phyloP scores from a whole-genome alignment of 2,888 invertebrate species.

The Drosophila aldrichi region DNA sequence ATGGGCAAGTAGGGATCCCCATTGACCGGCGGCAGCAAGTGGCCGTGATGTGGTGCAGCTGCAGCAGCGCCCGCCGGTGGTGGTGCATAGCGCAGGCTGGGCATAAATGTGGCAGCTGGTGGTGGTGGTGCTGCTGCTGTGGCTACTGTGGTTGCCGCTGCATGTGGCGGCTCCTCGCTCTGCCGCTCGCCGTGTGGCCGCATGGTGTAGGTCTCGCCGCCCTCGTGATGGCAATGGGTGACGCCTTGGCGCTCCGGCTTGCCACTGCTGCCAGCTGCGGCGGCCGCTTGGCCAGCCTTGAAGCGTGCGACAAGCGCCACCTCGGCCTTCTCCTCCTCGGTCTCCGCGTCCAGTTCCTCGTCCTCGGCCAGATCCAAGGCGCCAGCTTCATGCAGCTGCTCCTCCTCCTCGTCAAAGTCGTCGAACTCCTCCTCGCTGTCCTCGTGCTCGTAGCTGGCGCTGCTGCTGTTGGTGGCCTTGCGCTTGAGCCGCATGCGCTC shows the following conservation, averaged over 20 bases:
- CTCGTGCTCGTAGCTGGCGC: slow-evolving; percentile 68
- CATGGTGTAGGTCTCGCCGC: slow-evolving; percentile 90
- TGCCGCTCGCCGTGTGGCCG: slow-evolving; percentile 88
- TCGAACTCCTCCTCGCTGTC: slow-evolving; percentile 77
- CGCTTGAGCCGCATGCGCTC: slow-evolving; percentile 79
- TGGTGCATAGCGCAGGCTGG: slow-evolving; percentile 52
- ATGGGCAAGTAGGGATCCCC: slow-evolving; percentile 86
- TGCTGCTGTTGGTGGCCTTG: slow-evolving; percentile 63
- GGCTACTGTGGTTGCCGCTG: background rate
- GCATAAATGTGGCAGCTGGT: slow-evolving; percentile 27
- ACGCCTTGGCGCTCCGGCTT: slow-evolving; percentile 85
- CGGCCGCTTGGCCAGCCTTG: slow-evolving; percentile 54
- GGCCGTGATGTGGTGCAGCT: slow-evolving; percentile 47
- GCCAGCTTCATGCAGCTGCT: slow-evolving; percentile 74
- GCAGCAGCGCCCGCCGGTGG: slow-evolving; percentile 41
- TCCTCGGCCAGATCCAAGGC: slow-evolving; percentile 62
- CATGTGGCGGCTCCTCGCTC: slow-evolving; percentile 55
- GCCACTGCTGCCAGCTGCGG: slow-evolving; percentile 5
- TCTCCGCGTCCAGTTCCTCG: slow-evolving; percentile 66
- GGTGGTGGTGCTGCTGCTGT: background rate
- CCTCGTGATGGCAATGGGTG: slow-evolving; percentile 90
- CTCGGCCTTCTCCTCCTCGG: slow-evolving; percentile 63
- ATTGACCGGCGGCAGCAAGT: slow-evolving; percentile 56
- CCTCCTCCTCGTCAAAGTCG: slow-evolving; percentile 79
- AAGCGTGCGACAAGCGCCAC: slow-evolving; percentile 61